Conservation (phyloP, 2,113 vertebrate genomes). For the Entosphenus tridentatus region DNA sequence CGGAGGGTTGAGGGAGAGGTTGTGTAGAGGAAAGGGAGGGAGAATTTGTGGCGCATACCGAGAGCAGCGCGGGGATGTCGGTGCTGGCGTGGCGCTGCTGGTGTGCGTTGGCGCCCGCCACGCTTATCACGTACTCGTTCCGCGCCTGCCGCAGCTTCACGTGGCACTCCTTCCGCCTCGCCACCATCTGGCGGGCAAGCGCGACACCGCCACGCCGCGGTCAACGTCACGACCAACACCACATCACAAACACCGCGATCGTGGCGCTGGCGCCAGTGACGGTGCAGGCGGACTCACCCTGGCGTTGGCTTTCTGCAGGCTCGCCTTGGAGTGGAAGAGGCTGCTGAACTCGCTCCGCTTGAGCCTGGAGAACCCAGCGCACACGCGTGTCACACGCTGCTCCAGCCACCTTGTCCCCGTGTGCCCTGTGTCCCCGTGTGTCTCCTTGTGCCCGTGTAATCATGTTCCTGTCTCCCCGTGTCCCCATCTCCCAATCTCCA, state of each 20-base stretch:
- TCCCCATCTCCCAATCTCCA: no score
- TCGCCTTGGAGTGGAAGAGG: conserved; percentile 51
- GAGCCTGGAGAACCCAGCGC: no score
- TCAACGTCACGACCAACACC: no score
- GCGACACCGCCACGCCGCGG: no score
- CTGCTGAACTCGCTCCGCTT: conserved; percentile 10
- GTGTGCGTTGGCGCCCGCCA: conserved; percentile 88
- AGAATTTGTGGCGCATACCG: conserved; percentile 23
- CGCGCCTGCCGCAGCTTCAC: conserved; percentile 81
- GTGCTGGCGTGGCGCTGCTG: conserved; percentile 90
- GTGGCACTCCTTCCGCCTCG: conserved; percentile 72
- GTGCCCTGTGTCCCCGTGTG: no score
- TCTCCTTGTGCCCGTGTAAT: no score
- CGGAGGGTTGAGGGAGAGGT: no score
- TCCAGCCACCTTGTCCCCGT: no score
- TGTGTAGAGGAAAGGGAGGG: not conserved
- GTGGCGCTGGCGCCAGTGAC: not conserved
- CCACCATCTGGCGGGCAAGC: conserved; percentile 11
- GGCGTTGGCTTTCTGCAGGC: conserved; percentile 41
- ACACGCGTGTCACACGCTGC: no score
- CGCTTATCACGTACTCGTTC: conserved; percentile 83
- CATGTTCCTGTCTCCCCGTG: no score
- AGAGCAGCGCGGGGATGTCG: conserved; percentile 69
- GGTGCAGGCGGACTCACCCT: conserved; percentile 29
- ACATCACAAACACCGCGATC: no score